Conservation (phyloP, 2,113 vertebrate genomes). For the Antechinus flavipes region DNA sequence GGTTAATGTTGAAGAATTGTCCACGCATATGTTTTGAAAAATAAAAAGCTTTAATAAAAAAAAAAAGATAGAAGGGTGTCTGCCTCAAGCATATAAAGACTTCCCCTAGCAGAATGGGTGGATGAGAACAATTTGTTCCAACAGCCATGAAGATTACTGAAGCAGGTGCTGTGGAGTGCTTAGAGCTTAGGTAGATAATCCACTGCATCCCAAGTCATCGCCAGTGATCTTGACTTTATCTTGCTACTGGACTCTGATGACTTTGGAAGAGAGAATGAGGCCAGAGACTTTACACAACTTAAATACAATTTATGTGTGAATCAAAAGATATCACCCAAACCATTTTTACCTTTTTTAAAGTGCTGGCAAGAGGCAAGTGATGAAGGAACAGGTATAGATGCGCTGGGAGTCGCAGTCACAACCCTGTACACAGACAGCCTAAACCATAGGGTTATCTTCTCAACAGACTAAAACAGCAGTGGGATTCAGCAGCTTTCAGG, state of each 20-base stretch:
- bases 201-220: neutral
- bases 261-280: neutral
- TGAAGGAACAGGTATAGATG: neutral
- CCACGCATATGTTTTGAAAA: too few species aligned
- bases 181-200: neutral
- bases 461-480: neutral
- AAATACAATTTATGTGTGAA: neutral
- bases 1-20: too few species aligned
- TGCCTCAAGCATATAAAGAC: neutral
- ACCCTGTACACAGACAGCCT: neutral
- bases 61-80: neutral
- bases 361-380: neutral
- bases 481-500: neutral
- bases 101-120: neutral
- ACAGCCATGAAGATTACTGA: neutral
- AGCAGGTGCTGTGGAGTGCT: neutral
- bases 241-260: neutral
- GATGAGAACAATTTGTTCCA: neutral
- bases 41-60: too few species aligned
- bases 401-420: neutral
- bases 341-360: neutral
- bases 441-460: neutral
- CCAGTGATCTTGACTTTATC: neutral
- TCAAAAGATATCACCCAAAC: neutral
- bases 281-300: neutral